Percentiles rank a stretch among this genome's conserved stretches.
These are phyloP conservation scores for Anagyrus pseudococci DNA, from an alignment of 2,888 invertebrate species.

Conservation along the genomic window DNA sequence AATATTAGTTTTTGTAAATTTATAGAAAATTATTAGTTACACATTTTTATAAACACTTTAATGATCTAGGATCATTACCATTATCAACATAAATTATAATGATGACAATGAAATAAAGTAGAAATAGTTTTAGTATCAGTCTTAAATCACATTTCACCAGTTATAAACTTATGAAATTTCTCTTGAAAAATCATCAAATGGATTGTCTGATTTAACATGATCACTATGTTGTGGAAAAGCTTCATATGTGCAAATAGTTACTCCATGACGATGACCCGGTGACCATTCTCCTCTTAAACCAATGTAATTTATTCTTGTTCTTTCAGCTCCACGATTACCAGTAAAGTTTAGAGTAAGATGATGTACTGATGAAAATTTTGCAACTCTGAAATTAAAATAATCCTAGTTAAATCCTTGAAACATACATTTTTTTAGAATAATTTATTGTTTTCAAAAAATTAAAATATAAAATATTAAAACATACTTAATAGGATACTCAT, in stretches of 20 bases:
- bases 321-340: constrained; percentile 85
- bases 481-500: constrained; percentile 93
- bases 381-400: constrained; percentile 72
- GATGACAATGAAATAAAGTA: not conserved
- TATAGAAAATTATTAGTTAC: no score
- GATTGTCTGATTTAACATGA: constrained; percentile 68
- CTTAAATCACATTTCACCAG: not conserved
- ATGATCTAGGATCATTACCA: no score
- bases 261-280: constrained; percentile 84
- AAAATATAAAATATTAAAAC: constrained; percentile 46
- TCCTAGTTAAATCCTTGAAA: no score
- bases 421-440: not conserved
- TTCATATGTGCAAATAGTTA: constrained; percentile 92
- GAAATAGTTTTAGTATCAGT: not conserved
- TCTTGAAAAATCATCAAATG: constrained; percentile 29
- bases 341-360: constrained; percentile 92
- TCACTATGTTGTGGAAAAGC: constrained; percentile 83
- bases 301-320: constrained; percentile 89
- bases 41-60: no score
- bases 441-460: not conserved
- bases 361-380: constrained; percentile 88
- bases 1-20: no score
- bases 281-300: constrained; percentile 93
- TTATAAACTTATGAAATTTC: constrained; percentile 32
- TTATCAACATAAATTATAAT: not conserved